Evolutionary conservation across 2,797 vertebrate genomes (phyloP), one percentile per base, ranked within the genome.

Genomic region (Schizopygopsis malacanthus): DNA sequence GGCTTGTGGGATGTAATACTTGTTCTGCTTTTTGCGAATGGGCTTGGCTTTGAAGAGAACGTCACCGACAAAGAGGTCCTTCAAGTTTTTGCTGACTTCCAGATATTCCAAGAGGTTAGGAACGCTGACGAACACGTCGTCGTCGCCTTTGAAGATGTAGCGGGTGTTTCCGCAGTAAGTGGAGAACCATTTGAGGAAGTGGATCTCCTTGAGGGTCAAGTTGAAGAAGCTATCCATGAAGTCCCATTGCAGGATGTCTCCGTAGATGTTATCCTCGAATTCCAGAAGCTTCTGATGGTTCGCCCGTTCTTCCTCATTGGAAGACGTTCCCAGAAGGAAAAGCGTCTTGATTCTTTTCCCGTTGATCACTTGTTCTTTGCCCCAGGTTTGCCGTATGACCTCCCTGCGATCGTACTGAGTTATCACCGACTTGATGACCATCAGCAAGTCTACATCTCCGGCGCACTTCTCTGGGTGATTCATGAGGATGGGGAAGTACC

Each of bases 151-250:
- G 90, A 99, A 99, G 91, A 99, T 88, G 85, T 97, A 98, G 22
- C 0, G 95, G 8, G 97, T 92, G 0, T 71, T 41, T 37, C 95
- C 92, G 12, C 98, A 99, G 94, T 98, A 99, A 8, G 93, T 96
- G 91, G 95, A 91, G n/a, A 98, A 96, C 98, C 98, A 99, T 91
- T 98, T 98, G 65, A 99, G 95, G 92, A 99, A 99, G 92, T 99
- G 96, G 15, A 96, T 97, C 90, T 99, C 98, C 90, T 99, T 99
- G 22, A 99, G 96, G 0, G 98, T 99, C 84, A 99, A 96, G 93
- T 99, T 99, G 94, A 99, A 99, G 92, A 99, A 99, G 82, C 94
- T 97, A 88, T 99, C 98, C 61, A 97, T 91, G 87, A 99, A 99
- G 92, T 98, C 96, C 98, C 98, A 99, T 90, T 99, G 98, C 77